A percentile compares a stretch with the other conserved stretches of the same genome.
Evolutionary conservation across 2,113 vertebrate genomes (phyloP).

Genomic region (Alectura lathami): DNA sequence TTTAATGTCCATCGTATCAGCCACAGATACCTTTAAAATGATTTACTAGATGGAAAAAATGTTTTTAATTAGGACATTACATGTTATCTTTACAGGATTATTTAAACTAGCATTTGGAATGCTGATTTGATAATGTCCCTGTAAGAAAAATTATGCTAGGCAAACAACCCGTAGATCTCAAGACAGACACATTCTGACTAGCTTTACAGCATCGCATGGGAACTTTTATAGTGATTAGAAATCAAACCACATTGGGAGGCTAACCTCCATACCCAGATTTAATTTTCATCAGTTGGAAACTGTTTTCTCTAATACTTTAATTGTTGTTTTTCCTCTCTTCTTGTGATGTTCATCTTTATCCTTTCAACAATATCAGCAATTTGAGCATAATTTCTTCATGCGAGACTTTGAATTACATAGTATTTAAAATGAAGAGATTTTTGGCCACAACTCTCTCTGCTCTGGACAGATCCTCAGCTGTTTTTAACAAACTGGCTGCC

Average conservation of each 20-base stretch:
- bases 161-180: not conserved
- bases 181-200: not conserved
- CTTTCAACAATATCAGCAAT: not conserved
- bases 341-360: not conserved
- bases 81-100: not conserved
- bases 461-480: not conserved
- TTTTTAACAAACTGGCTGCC: not conserved
- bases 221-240: not conserved
- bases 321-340: not conserved
- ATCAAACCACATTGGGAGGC: not conserved
- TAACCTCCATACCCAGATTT: not conserved
- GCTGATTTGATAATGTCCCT: not conserved
- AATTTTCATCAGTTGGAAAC: not conserved
- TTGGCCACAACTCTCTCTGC: not conserved
- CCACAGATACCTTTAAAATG: not conserved
- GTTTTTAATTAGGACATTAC: constrained; percentile 1
- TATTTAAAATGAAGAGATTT: not conserved
- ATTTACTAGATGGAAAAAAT: not conserved
- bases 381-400: not conserved
- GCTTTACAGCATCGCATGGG: not conserved
- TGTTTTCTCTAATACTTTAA: not conserved
- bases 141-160: not conserved
- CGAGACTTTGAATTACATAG: not conserved
- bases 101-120: not conserved
- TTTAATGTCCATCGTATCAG: not conserved